These are phyloP conservation scores for Gallirallus australis DNA, from an alignment of 2,797 vertebrate species.

Conservation along the genomic window DNA sequence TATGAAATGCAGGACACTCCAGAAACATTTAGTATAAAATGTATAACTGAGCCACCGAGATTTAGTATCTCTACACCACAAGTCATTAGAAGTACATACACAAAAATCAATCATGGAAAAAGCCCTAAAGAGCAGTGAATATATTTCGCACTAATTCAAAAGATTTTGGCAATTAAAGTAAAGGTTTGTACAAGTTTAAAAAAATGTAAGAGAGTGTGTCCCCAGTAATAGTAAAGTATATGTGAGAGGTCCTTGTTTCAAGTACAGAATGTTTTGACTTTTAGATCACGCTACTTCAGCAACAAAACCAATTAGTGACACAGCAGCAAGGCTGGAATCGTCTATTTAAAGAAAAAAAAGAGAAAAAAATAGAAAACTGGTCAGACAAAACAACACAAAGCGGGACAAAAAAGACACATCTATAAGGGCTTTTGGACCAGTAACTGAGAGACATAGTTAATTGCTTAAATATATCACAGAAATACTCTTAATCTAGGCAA, in stretches of 20 bases:
- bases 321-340: not conserved
- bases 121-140: not conserved
- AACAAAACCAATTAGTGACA: constrained; percentile 15
- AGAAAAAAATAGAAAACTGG: not conserved
- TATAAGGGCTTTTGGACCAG: not conserved
- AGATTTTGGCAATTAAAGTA: not conserved
- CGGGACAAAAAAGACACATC: not conserved
- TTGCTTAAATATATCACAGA: constrained; percentile 8
- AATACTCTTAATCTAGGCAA: not conserved
- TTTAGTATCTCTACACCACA: not conserved
- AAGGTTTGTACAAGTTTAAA: not conserved
- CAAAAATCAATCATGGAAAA: not conserved
- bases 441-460: not conserved
- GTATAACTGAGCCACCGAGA: not conserved
- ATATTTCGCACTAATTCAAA: not conserved
- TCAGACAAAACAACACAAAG: not conserved
- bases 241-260: not conserved
- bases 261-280: not conserved
- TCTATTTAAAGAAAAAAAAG: not conserved
- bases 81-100: not conserved
- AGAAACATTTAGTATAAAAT: not conserved
- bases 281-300: constrained; percentile 4
- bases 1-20: not conserved
- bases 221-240: not conserved
- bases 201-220: not conserved